Percentiles rank a stretch among this genome's conserved stretches.
phyloP scores from a whole-genome alignment of 2,888 invertebrate species.

The Cinara cedri region DNA sequence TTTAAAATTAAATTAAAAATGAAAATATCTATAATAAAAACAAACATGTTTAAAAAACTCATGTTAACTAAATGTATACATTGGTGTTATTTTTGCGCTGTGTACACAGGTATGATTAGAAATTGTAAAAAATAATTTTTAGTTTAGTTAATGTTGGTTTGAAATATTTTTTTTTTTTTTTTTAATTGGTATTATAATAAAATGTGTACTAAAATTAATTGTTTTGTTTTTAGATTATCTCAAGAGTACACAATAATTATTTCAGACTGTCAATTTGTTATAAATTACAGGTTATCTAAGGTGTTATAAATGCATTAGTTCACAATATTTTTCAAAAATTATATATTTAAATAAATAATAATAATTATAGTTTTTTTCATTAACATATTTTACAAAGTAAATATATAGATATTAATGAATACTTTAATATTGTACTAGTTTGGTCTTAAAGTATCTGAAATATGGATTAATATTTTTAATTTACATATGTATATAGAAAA shows the following conservation, averaged over 20 bases:
- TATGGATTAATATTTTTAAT: not conserved
- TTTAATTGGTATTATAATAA: not conserved
- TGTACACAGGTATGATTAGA: constrained; percentile 27
- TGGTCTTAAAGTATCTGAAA: not conserved
- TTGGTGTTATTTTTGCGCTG: constrained; percentile 26
- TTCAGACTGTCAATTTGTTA: not conserved
- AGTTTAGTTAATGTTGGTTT: constrained; percentile 1
- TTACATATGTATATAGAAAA: not conserved
- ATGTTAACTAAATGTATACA: not conserved
- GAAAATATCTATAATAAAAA: constrained; percentile 13
- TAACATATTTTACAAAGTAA: constrained; percentile 9
- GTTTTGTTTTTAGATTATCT: not conserved
- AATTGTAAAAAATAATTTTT: constrained; percentile 15
- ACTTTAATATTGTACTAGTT: not conserved
- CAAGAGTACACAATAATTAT: constrained; percentile 35
- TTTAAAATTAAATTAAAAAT: constrained; percentile 39
- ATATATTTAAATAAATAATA: not conserved
- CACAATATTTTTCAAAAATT: constrained; percentile 15
- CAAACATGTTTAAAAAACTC: not conserved
- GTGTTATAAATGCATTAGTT: constrained; percentile 35
- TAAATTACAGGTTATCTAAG: too few relatives aligned
- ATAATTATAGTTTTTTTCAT: constrained; percentile 5
- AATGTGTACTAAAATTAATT: not conserved
- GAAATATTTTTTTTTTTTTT: constrained; percentile 4
- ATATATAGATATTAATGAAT: constrained; percentile 1